Base-by-base conservation (phyloP, 2,797 vertebrate genomes). In the Xenopus petersii region DNA sequence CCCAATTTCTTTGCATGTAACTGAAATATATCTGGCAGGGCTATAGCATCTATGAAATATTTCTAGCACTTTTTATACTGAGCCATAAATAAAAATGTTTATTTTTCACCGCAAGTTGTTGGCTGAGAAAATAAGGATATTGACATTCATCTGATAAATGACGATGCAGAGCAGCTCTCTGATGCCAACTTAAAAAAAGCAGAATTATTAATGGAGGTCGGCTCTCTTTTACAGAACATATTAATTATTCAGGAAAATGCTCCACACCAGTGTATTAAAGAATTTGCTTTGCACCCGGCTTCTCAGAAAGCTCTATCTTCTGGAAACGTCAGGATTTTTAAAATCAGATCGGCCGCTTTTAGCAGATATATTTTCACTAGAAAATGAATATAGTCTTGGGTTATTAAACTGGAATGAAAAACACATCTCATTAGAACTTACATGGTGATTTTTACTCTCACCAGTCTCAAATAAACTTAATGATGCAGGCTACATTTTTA, bases 351-450 rank as follows among this genome's bases (percentile, higher is more conserved):
- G 88, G 89, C 88, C 85, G 83, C 83, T 91, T 86, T 90, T 82
- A 63, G 83, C 88, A 79, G 90, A 92, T 92, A 91, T 92, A 90
- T 92, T 90, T 90, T 89, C n/a, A 88, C 84, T 83, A 81, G 88
- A 91, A 91, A 89, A 93, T 91, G 90, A 90, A 92, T 93, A 90
- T 89, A 92, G 91, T 92, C 89, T 91, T 91, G 89, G 91, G 91
- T 92, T 92, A 93, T 93, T 93, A 93, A 92, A 91, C 90, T 89
- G 90, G 88, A 92, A 92, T 92, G 90, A 93, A 93, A 78, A 92
- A 92, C 91, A 92, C 88, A 92, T 91, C 91, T 92, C 91, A 92
- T 93, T 93, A 93, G 90, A 91, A 92, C 91, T 92, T 92, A 93
- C 89, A 91, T 91, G 87, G 89, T 92, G 89, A 92, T 93, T 92